Percentiles rank a stretch among this genome's conserved stretches.
These are phyloP conservation scores for Pachypanchax playfairii DNA, from an alignment of 2,113 vertebrate genomes.

Conservation along the genomic window DNA sequence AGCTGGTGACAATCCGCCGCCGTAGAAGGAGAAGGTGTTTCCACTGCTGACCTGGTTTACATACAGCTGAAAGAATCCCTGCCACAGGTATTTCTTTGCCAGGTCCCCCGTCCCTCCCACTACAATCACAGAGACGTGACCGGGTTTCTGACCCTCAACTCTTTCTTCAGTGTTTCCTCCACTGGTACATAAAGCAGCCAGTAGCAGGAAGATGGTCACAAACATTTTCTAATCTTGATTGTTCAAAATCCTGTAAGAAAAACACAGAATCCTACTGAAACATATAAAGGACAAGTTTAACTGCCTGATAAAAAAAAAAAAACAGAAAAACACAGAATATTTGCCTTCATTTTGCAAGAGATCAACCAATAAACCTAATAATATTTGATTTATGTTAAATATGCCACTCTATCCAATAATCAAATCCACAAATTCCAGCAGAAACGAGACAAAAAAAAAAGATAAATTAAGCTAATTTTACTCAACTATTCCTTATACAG, in stretches of 20 bases:
- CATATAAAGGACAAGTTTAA: neutral
- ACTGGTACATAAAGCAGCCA: conserved; percentile 70
- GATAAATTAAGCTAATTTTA: neutral
- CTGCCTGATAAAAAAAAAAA: neutral
- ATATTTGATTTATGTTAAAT: too few species aligned
- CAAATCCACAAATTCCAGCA: too few species aligned
- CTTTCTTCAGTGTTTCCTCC: conserved; percentile 46
- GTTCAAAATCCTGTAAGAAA: conserved; percentile 50
- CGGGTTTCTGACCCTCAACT: conserved; percentile 67
- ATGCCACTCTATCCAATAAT: too few species aligned
- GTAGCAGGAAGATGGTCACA: conserved; percentile 58
- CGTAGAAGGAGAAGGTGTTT: conserved; percentile 90
- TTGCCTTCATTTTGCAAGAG: too few species aligned
- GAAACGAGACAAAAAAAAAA: neutral
- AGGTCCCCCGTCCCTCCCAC: conserved; percentile 93
- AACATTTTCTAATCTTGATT: conserved; percentile 73
- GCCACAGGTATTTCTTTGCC: conserved; percentile 95
- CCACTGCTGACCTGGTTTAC: conserved; percentile 81
- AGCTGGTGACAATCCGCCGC: conserved; percentile 76
- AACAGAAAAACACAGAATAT: too few species aligned
- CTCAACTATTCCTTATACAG: neutral
- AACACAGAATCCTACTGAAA: neutral
- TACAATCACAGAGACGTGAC: conserved; percentile 88
- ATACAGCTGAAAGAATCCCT: conserved; percentile 92
- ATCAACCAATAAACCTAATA: too few species aligned